phyloP scores from a whole-genome alignment of 2,113 vertebrate species.

The Brienomyrus longianalis region DNA sequence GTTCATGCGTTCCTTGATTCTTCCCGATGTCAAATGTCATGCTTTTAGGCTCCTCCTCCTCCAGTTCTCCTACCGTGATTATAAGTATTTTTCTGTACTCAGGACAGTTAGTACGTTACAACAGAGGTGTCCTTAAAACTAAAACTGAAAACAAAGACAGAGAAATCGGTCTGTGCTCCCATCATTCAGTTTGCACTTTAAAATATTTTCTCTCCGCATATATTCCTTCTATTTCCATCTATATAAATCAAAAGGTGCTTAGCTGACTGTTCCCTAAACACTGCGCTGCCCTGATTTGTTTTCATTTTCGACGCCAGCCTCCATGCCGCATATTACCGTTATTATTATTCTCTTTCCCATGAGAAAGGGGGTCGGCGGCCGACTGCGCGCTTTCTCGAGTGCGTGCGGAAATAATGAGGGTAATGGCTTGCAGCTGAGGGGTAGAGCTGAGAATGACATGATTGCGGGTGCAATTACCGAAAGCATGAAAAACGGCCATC shows the following conservation, averaged over 20 bases:
- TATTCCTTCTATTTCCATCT: background rate
- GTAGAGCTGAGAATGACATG: conserved; percentile 64
- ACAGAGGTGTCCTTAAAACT: background rate
- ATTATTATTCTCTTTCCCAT: conserved; percentile 44
- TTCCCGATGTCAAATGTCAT: background rate
- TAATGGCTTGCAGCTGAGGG: conserved; percentile 70
- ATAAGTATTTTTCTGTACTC: background rate
- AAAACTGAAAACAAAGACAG: background rate
- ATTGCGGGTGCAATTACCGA: conserved; percentile 60
- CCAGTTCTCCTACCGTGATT: background rate
- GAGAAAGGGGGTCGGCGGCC: conserved; percentile 41
- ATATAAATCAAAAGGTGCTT: conserved; percentile 16
- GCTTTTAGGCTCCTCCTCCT: background rate
- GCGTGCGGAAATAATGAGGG: conserved; percentile 67
- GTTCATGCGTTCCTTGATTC: background rate
- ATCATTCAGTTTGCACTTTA: background rate
- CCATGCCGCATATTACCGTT: background rate
- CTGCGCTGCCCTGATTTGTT: conserved; percentile 6
- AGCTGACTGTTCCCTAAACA: conserved; percentile 3
- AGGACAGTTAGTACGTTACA: background rate
- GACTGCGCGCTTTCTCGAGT: conserved; percentile 41
- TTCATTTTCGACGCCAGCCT: conserved; percentile 9
- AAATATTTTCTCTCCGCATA: background rate
- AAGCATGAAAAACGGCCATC: conserved; percentile 58
- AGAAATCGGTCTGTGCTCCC: background rate